These are phyloP conservation scores for Andricus curvator DNA, from an alignment of 2,888 invertebrate genomes.

Conservation along the genomic window DNA sequence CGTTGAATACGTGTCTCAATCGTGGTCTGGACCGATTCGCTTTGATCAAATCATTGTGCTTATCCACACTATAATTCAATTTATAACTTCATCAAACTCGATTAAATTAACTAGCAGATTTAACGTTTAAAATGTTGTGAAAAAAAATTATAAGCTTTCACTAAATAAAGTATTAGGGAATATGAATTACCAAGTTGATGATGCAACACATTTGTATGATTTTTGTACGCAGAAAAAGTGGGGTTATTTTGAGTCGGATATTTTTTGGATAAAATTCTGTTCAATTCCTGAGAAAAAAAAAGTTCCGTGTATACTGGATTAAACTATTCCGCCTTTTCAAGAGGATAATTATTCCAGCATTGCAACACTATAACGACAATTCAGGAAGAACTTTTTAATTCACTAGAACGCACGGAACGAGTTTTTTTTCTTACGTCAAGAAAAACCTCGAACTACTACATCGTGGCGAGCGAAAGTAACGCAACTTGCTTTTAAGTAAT, in stretches of 20 bases:
- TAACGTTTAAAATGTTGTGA: neutral
- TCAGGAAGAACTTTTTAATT: neutral
- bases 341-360: neutral
- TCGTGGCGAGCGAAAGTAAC: neutral
- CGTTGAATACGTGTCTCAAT: neutral
- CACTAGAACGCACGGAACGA: neutral
- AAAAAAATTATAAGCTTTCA: neutral
- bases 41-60: neutral
- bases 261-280: no score
- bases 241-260: no score
- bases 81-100: neutral
- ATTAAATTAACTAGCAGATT: neutral
- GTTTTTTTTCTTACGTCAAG: neutral
- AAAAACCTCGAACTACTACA: neutral
- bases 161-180: no score
- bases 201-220: no score
- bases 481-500: neutral
- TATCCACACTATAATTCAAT: neutral
- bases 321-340: neutral
- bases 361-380: conserved; percentile 7
- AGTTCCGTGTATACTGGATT: neutral
- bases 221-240: no score
- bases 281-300: no score
- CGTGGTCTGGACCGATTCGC: neutral
- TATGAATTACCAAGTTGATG: no score